Evolutionary conservation across 2,797 vertebrate genomes (phyloP).

Genomic region (Acrossocheilus fasciatus): DNA sequence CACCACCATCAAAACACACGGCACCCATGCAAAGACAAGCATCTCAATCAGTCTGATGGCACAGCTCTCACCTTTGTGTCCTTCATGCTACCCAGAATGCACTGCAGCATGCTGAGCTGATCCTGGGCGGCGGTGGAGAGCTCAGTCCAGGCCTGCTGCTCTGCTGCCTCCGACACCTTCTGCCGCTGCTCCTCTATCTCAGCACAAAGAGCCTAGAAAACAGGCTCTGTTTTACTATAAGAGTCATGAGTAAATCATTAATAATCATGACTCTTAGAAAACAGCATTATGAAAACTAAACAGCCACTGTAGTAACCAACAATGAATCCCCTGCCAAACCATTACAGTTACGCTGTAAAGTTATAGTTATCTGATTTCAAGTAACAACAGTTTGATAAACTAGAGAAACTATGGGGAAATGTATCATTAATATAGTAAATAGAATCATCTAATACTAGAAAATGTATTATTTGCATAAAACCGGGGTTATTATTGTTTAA

Average conservation of each 20-base stretch:
- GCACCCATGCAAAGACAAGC: background rate
- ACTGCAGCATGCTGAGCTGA: slow-evolving; percentile 83
- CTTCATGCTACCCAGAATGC: slow-evolving; percentile 84
- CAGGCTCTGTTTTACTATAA: too few species aligned
- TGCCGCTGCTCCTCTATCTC: slow-evolving; percentile 79
- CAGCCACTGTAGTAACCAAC: background rate
- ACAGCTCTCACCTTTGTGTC: slow-evolving; percentile 83
- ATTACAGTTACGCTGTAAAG: background rate
- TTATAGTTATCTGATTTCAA: background rate
- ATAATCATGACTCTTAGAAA: background rate
- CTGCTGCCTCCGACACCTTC: slow-evolving; percentile 73
- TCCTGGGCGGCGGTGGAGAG: slow-evolving; percentile 82
- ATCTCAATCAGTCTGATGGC: background rate
- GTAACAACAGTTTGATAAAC: background rate
- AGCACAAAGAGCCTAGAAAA: slow-evolving; percentile 79
- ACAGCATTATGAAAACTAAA: background rate
- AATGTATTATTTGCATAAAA: background rate
- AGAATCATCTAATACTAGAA: background rate
- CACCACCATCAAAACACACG: background rate
- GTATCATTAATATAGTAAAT: too few species aligned
- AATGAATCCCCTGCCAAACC: background rate
- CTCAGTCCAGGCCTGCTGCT: slow-evolving; percentile 83
- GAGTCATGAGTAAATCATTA: too few species aligned
- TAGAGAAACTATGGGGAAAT: background rate
- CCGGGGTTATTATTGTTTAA: background rate